Conservation (phyloP, 2,113 vertebrate species). For the Ivindomyrus marchei region DNA sequence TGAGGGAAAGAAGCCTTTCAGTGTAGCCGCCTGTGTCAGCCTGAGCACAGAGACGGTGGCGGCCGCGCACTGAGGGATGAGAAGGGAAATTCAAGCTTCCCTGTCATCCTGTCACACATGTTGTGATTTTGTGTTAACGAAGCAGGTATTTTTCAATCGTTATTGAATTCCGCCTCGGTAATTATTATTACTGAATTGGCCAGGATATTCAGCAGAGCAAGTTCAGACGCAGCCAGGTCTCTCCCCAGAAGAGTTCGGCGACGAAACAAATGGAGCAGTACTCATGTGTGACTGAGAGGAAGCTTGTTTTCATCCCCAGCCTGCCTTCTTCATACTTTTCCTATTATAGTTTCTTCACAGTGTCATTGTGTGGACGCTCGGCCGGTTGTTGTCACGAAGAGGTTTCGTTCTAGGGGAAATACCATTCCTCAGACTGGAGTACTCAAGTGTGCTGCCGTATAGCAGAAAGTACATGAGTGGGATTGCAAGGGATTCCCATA, state of each 20-base stretch:
- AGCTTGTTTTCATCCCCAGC: not conserved
- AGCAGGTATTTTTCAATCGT: not conserved
- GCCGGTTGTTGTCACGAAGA: slow-evolving; percentile 9
- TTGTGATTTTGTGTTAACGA: not conserved
- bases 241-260: not conserved
- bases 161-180: not conserved
- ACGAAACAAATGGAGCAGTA: not conserved
- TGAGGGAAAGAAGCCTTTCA: not conserved
- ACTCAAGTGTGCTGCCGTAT: slow-evolving; percentile 2
- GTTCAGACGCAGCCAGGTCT: not conserved
- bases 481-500: not conserved
- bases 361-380: not conserved
- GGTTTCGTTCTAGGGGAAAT: slow-evolving; percentile 10
- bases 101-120: not conserved
- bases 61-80: not conserved
- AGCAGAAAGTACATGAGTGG: not conserved
- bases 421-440: slow-evolving; percentile 9
- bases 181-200: not conserved
- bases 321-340: slow-evolving; percentile 20
- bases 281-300: not conserved
- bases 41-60: not conserved
- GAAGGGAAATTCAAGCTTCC: not conserved
- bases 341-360: slow-evolving; percentile 17
- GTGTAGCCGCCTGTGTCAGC: not conserved
- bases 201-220: not conserved